Base-by-base conservation (phyloP, 2,113 vertebrate genomes). In the Carassius carassius region DNA sequence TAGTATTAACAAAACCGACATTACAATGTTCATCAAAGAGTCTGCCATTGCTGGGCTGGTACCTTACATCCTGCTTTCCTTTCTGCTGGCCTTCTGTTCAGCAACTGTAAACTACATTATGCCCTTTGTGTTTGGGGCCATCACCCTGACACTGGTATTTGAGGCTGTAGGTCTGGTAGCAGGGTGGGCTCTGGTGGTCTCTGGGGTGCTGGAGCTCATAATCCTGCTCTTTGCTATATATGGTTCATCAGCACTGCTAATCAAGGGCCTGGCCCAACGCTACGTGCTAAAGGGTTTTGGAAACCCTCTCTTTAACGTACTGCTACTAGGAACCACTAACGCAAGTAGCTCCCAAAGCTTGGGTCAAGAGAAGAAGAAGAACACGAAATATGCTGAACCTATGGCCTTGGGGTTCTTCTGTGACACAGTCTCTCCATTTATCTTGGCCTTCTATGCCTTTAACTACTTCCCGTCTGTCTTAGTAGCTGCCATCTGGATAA, bases 71-170 rank as follows among this genome's bases (percentile, higher is more conserved):
- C 82, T 95, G 41, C 94, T 97, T 25, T 95, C 96, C 8, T 94
- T 95, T 63, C 88, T 96, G 79, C 90, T 98, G 4, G 89, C 95
- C 75, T 97, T 97, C 91, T 97, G 96, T 90, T 96, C 96, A 0
- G 96, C 96, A 89, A 97, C 96, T 0, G 94, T 97, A 75, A 98
- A 95, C 90, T 96, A 96, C 90, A 96, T 98, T 90, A 97, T 97
- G 96, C 97, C 94, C 37, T 96, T 97, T 90, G 94, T 96, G n/a
- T 97, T 97, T 21, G 96, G 96, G 16, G 94, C 96, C 86, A 95
- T 97, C 19, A 95, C 94, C 0, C 87, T 93, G 3, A 94, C 96
- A 10, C 88, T 97, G 84, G 63, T 95, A 35, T 97, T 97, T 54
- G 97, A 98, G 91, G 96, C 95, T 0, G 92, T 93, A 0, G 95